Evolutionary conservation across 2,888 invertebrate species (phyloP).

Genomic region (Lissocephala sabroskyi): DNA sequence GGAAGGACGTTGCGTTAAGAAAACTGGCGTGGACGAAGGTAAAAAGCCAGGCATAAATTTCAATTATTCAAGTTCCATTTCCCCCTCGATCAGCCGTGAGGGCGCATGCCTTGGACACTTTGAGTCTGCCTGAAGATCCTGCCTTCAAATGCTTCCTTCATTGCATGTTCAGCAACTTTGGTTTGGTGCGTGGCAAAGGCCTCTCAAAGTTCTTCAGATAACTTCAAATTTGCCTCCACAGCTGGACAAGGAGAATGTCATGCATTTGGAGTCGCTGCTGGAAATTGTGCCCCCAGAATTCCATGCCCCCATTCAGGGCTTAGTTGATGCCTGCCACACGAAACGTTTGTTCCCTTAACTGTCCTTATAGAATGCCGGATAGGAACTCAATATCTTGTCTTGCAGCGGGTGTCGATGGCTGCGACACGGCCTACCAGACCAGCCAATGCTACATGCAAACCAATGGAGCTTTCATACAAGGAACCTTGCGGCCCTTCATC

Average conservation of each 20-base stretch:
- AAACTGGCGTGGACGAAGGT: constrained; percentile 61
- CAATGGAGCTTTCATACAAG: constrained; percentile 43
- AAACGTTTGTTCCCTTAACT: no score
- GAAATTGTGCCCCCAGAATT: constrained; percentile 64
- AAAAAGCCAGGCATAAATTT: constrained; percentile 5
- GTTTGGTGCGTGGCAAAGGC: constrained; percentile 49
- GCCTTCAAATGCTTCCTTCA: constrained; percentile 67
- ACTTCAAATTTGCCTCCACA: constrained; percentile 14
- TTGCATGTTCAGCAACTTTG: constrained; percentile 66
- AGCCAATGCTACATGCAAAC: constrained; percentile 62
- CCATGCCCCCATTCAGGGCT: constrained; percentile 37
- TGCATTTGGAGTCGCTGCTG: constrained; percentile 60
- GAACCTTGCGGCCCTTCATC: not conserved
- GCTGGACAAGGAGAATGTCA: constrained; percentile 57
- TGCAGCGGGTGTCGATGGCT: constrained; percentile 67
- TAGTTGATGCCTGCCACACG: constrained; percentile 56
- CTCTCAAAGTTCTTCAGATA: not conserved
- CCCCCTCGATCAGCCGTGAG: no score
- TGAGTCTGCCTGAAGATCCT: constrained; percentile 49
- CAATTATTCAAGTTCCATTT: no score
- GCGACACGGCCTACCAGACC: constrained; percentile 67
- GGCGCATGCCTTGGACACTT: constrained; percentile 22
- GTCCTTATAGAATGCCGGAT: no score
- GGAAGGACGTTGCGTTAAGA: constrained; percentile 53
- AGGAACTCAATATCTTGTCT: no score